A percentile compares a stretch with the other conserved stretches of the same genome.
Conservation (phyloP, 2,113 vertebrate species). For the Martes martes region DNA sequence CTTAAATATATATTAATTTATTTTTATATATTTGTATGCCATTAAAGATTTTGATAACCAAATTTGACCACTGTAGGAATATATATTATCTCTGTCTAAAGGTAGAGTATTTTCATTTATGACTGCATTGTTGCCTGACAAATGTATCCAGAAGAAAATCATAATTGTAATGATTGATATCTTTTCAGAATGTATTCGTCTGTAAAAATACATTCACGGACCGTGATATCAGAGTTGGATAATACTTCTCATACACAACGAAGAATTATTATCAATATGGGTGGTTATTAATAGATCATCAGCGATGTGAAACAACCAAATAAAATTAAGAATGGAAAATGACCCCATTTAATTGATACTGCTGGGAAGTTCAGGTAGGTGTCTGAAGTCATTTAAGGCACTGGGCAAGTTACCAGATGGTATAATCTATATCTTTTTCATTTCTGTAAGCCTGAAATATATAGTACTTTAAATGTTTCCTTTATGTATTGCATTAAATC, state of each 20-base stretch:
- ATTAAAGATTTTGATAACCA: not conserved
- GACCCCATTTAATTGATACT: not conserved
- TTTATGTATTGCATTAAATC: constrained; percentile 21
- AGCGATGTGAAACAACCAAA: not conserved
- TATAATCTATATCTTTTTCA: not conserved
- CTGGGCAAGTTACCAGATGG: not conserved
- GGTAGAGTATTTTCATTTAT: not conserved
- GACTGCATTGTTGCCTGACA: not conserved
- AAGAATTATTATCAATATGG: not conserved
- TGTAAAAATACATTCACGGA: not conserved
- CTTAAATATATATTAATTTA: not conserved
- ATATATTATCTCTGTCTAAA: not conserved
- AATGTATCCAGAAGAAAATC: not conserved
- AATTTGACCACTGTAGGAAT: not conserved
- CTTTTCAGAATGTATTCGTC: not conserved
- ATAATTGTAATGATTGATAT: not conserved
- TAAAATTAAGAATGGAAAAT: constrained; percentile 33
- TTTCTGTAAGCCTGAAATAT: not conserved
- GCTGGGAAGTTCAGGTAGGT: constrained; percentile 52
- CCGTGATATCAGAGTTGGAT: not conserved
- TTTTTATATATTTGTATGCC: not conserved
- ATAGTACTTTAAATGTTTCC: not conserved
- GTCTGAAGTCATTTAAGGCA: not conserved
- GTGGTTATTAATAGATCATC: not conserved
- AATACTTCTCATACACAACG: not conserved